These are phyloP conservation scores for Baccha elongata DNA, from an alignment of 2,888 invertebrate species.

Conservation along the genomic window DNA sequence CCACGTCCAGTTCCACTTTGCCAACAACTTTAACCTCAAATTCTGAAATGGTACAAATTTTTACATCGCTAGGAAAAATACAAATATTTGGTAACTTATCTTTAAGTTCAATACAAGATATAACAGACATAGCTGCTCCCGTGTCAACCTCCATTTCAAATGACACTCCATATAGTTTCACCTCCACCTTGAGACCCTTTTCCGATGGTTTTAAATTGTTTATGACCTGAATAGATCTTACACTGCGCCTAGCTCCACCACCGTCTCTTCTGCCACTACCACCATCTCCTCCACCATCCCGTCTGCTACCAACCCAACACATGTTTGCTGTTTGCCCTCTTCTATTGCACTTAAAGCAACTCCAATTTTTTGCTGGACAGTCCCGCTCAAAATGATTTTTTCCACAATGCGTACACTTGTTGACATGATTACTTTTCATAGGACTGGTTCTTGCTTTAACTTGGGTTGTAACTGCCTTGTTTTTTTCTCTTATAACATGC, in stretches of 20 bases:
- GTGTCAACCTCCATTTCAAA: constrained; percentile 15
- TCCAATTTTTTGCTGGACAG: constrained; percentile 26
- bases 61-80: constrained; percentile 5
- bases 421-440: background rate
- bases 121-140: constrained; percentile 8
- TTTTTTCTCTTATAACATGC: constrained; percentile 9
- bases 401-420: constrained; percentile 20
- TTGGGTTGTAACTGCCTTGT: background rate
- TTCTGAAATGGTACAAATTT: constrained; percentile 24
- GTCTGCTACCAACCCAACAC: constrained; percentile 7
- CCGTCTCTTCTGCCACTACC: background rate
- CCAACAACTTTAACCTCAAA: constrained; percentile 20
- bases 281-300: constrained; percentile 34
- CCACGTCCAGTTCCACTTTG: constrained; percentile 25
- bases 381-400: constrained; percentile 6
- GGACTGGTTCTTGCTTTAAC: background rate
- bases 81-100: constrained; percentile 23
- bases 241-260: constrained; percentile 28
- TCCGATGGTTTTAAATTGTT: constrained; percentile 5
- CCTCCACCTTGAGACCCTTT: constrained; percentile 9
- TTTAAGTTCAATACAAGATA: background rate
- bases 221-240: constrained; percentile 2
- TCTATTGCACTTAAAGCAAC: constrained; percentile 26
- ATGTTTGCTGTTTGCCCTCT: constrained; percentile 9
- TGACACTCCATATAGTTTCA: constrained; percentile 9